Evolutionary conservation across 2,113 vertebrate species (phyloP), one percentile per base, ranked within the genome.

Genomic region (Chaenocephalus aceratus): DNA sequence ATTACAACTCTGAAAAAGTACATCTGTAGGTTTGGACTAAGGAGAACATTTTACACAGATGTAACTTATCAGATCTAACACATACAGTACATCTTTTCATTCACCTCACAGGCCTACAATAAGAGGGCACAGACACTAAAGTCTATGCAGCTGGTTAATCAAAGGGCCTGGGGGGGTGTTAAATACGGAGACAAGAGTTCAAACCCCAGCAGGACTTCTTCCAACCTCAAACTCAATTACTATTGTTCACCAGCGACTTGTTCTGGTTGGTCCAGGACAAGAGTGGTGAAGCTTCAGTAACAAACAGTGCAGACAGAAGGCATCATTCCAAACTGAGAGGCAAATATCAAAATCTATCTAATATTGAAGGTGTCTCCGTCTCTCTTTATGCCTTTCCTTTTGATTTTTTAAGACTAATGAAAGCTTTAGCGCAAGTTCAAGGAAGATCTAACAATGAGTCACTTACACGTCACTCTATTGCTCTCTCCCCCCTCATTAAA

Each of bases 221-320:
- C 52, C 52, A 76, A 45, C 45, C 60, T 76, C 67, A 65, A 65
- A 59, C 60, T 65, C 60, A 65, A 48, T 66, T 65, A 65, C n/a
- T 53, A 5, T 1, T 52, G 30, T 59, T 59, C 45, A 46, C 10
- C 3, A 3, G 14, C 41, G 26, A 77, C 56, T 53, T 30, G 67
- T 60, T 82, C 66, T 45, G 52, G 30, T 64, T 51, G 51, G 44
- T 30, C 12, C 45, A 11, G 45, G 77, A 66, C 45, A 21, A 12
- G 49, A 62, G 77, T 36, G 36, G 63, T 23, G 54, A 53, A 62
- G 53, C 10, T 53, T 46, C 53, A 67, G 70, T 48, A 67, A 23
- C 48, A n/a, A 45, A 36, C 30, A 74, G 54, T 66, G 36, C 61
- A 71, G 46, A 30, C 52, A 53, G 21, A 65, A 46, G n/a, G 10